These are phyloP conservation scores for Lottia scabra DNA, from an alignment of 2,888 invertebrate genomes.

Conservation along the genomic window DNA sequence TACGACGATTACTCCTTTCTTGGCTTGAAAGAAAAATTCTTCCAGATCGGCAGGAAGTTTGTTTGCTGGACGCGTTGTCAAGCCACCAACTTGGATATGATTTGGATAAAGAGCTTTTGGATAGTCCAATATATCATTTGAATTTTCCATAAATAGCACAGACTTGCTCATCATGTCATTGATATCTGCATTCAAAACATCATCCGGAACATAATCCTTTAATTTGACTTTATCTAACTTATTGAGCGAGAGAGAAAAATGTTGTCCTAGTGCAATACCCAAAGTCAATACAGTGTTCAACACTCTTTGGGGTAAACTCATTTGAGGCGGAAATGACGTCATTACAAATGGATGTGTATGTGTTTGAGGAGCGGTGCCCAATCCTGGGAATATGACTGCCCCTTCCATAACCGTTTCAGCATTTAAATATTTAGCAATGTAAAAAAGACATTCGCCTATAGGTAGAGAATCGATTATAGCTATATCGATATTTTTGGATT, in stretches of 20 bases:
- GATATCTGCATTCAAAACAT: background rate
- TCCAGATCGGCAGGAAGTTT: conserved; percentile 32
- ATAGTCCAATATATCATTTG: conserved; percentile 38
- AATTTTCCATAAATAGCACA: conserved; percentile 31
- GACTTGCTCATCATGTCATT: conserved; percentile 19
- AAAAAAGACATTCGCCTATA: background rate
- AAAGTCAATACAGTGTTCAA: background rate
- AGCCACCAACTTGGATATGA: conserved; percentile 36
- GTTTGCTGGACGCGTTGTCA: conserved; percentile 34
- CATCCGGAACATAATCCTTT: background rate
- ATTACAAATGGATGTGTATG: conserved; percentile 1
- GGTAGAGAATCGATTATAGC: background rate
- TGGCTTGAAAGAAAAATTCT: conserved; percentile 30
- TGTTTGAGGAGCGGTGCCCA: background rate
- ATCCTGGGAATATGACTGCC: background rate
- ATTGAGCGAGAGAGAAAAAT: background rate
- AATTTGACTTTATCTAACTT: background rate
- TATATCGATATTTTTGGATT: background rate
- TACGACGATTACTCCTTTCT: conserved; percentile 37
- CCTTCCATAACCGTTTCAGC: background rate
- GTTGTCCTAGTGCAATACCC: background rate
- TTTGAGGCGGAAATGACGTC: background rate
- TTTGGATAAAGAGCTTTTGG: conserved; percentile 37
- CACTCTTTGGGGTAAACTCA: conserved; percentile 14
- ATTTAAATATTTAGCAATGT: background rate